Conservation (phyloP, 2,888 invertebrate species). For the Mimachlamys varia region DNA sequence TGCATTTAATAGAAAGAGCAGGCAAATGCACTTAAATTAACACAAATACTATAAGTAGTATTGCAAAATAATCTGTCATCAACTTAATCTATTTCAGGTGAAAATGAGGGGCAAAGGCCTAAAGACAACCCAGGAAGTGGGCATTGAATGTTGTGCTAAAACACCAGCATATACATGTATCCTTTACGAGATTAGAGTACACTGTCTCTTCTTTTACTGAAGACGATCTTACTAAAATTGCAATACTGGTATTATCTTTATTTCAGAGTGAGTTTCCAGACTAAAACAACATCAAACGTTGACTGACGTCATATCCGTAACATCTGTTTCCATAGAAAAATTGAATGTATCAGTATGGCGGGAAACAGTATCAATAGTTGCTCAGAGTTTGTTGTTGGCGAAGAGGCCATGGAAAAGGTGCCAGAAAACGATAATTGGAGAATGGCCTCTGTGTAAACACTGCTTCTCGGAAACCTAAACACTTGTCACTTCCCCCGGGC, state of each 20-base stretch:
- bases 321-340: neutral
- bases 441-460: neutral
- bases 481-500: neutral
- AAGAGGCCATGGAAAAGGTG: neutral
- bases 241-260: neutral
- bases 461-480: neutral
- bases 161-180: no score
- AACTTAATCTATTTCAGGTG: no score
- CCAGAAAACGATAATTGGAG: conserved; percentile 24
- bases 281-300: neutral
- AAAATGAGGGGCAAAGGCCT: no score
- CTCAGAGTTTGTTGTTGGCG: neutral
- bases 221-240: neutral
- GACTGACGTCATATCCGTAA: neutral
- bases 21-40: no score
- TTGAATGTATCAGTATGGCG: conserved; percentile 28
- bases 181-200: no score
- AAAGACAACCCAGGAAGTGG: no score
- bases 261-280: neutral
- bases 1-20: no score
- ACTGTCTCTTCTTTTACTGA: neutral
- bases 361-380: conserved; percentile 9
- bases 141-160: no score
- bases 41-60: no score
- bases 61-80: no score